A percentile compares a stretch with the other conserved stretches of the same genome.
Conservation (phyloP, 2,797 vertebrate species). For the Bucorvus abyssinicus region DNA sequence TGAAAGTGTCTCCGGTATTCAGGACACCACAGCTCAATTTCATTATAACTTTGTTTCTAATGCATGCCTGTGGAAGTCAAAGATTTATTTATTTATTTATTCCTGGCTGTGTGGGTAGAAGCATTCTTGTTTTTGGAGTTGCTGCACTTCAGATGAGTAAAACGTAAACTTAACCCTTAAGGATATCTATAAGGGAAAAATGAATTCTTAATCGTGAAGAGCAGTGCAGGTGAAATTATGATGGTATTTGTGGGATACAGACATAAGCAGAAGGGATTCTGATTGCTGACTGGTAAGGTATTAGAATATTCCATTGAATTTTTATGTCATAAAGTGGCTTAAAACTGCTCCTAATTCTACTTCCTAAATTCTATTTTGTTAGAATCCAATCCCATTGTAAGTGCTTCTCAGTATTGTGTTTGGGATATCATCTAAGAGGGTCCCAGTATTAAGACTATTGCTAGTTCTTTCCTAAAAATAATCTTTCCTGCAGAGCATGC, state of each 20-base stretch:
- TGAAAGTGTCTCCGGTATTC: too few species aligned
- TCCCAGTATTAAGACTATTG: neutral
- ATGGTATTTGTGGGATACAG: neutral
- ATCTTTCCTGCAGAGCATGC: neutral
- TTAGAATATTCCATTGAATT: neutral
- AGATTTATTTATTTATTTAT: too few species aligned
- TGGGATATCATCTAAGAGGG: neutral
- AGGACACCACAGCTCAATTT: too few species aligned
- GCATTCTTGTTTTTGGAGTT: too few species aligned
- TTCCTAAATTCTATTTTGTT: neutral
- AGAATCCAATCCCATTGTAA: neutral
- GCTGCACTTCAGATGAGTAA: too few species aligned
- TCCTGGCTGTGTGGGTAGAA: too few species aligned
- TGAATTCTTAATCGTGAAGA: neutral
- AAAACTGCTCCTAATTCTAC: neutral
- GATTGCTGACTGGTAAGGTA: neutral
- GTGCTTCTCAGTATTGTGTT: neutral
- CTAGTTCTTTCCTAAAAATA: neutral
- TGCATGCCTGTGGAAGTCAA: too few species aligned
- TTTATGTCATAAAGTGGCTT: neutral
- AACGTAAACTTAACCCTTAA: too few species aligned
- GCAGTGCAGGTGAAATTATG: neutral
- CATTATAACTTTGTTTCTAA: too few species aligned
- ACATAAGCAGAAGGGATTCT: neutral
- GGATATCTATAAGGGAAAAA: neutral